Evolutionary conservation across 2,797 vertebrate genomes (phyloP).

Genomic region (Neopelma chrysocephalum): DNA sequence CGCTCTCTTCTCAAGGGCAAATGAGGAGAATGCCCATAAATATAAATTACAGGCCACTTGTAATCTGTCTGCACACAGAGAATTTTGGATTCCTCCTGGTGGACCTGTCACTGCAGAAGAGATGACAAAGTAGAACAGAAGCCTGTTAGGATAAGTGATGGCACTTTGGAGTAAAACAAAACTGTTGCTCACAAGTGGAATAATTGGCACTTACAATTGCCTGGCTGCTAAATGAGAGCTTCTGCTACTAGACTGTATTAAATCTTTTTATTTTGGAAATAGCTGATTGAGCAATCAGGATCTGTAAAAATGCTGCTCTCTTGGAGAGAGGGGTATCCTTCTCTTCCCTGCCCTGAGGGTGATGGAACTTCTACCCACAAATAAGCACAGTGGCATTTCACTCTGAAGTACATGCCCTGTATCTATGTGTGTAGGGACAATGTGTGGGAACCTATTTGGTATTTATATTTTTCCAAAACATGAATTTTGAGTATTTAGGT

Average conservation of each 20-base stretch:
- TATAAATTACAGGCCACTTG: not conserved
- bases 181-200: not conserved
- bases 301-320: not conserved
- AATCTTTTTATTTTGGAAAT: not conserved
- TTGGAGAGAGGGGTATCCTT: fast-evolving
- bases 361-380: not conserved
- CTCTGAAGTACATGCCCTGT: not conserved
- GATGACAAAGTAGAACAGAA: not conserved
- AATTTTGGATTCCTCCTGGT: not conserved
- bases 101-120: not conserved
- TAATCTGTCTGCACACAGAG: not conserved
- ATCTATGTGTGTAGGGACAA: not conserved
- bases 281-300: not conserved
- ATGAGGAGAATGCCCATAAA: not conserved
- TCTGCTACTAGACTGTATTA: not conserved
- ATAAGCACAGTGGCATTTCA: not conserved
- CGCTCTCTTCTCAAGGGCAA: not conserved
- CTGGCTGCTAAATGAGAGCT: not conserved
- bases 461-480: not conserved
- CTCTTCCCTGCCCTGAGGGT: not conserved
- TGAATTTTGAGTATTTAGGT: not conserved
- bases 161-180: not conserved
- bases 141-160: not conserved
- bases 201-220: not conserved
- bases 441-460: not conserved